A percentile compares a stretch with the other conserved stretches of the same genome.
Evolutionary conservation across 2,797 vertebrate genomes (phyloP).

Genomic region (Bradypodion pumilum): DNA sequence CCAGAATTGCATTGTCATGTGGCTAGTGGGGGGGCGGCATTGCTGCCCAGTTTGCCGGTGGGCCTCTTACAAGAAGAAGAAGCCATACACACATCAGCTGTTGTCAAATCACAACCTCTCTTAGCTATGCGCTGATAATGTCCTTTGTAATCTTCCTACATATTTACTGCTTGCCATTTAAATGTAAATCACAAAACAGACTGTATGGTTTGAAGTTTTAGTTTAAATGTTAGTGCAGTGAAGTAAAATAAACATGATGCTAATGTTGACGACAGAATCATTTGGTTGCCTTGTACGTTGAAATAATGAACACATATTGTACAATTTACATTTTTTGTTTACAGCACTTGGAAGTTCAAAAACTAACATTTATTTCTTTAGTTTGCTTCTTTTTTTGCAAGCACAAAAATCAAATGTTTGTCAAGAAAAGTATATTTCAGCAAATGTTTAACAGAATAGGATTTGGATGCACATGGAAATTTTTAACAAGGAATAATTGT

Average conservation of each 20-base stretch:
- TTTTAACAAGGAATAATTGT: slow-evolving; percentile 65
- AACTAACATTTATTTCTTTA: slow-evolving; percentile 43
- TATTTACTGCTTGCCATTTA: slow-evolving; percentile 82
- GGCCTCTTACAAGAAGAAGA: slow-evolving; percentile 94
- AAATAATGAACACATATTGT: slow-evolving; percentile 70
- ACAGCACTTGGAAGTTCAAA: slow-evolving; percentile 65
- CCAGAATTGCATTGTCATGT: slow-evolving; percentile 94
- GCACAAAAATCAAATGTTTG: slow-evolving; percentile 73
- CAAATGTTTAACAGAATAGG: slow-evolving; percentile 67
- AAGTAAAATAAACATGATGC: slow-evolving; percentile 76
- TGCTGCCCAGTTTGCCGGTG: slow-evolving; percentile 97
- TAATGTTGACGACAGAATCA: slow-evolving; percentile 73
- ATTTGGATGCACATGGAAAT: slow-evolving; percentile 60
- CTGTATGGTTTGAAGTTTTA: slow-evolving; percentile 81
- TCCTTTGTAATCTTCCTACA: slow-evolving; percentile 75
- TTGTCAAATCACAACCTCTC: slow-evolving; percentile 62
- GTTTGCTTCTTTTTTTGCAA: slow-evolving; percentile 73
- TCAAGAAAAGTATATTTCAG: slow-evolving; percentile 65
- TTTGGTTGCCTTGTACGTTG: slow-evolving; percentile 80
- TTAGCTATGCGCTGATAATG: slow-evolving; percentile 63
- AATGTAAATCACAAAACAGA: slow-evolving; percentile 82
- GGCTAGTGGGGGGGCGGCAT: slow-evolving; percentile 89
- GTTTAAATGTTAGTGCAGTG: slow-evolving; percentile 82
- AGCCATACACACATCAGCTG: slow-evolving; percentile 73
- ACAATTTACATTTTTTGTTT: slow-evolving; percentile 63